Evolutionary conservation across 2,797 vertebrate species (phyloP).

Genomic region (Erethizon dorsatum): DNA sequence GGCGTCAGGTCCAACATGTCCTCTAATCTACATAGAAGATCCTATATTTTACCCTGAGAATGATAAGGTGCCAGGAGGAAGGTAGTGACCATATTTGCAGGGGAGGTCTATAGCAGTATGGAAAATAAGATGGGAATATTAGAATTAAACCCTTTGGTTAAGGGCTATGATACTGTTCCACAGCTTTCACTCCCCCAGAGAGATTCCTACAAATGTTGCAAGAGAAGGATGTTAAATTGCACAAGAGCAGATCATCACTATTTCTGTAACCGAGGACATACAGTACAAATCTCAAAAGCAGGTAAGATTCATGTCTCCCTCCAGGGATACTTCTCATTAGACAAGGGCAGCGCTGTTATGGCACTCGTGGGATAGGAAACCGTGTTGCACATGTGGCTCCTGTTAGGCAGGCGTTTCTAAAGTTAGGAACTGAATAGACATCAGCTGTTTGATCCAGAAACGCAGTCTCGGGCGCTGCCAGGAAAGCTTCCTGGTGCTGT

Average conservation of each 20-base stretch:
- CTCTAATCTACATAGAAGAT: neutral
- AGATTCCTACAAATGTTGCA: constrained; percentile 62
- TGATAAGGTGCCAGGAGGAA: neutral
- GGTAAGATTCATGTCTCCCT: constrained; percentile 60
- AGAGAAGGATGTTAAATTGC: constrained; percentile 58
- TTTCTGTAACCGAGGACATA: constrained; percentile 65
- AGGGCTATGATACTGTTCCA: neutral
- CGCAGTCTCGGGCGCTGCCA: too few species aligned
- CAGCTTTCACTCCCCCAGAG: constrained; percentile 43
- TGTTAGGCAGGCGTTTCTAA: neutral
- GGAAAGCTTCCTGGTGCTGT: neutral
- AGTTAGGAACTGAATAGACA: neutral
- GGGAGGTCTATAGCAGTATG: neutral
- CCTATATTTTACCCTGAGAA: neutral
- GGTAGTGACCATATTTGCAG: neutral
- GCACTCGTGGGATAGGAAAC: neutral
- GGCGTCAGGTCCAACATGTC: neutral
- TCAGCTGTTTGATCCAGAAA: neutral
- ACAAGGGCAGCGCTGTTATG: neutral
- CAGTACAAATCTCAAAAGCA: constrained; percentile 18
- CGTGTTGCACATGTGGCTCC: neutral
- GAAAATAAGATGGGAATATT: neutral
- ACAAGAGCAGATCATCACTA: constrained; percentile 41
- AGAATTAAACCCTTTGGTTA: constrained; percentile 37
- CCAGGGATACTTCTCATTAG: constrained; percentile 56